Conservation (phyloP, 2,797 vertebrate genomes). For the Parauchenoglanis punctatus region DNA sequence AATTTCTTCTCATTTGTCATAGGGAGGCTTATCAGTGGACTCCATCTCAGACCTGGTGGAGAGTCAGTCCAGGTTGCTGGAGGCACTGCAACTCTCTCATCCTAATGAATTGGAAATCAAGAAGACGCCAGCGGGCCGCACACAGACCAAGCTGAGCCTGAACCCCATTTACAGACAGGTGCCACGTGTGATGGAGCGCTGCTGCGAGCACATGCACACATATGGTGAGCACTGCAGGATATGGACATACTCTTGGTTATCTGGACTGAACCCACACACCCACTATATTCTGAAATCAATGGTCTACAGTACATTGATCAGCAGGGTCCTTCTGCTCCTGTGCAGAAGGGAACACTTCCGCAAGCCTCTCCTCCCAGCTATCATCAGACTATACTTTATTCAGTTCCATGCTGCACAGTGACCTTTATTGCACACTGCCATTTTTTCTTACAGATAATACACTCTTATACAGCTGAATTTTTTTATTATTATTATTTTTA, state of each 20-base stretch:
- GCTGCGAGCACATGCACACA: constrained; percentile 85
- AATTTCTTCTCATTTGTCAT: constrained; percentile 14
- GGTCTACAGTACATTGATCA: not conserved
- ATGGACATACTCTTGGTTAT: not conserved
- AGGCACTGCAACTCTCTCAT: constrained; percentile 89
- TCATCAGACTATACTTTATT: not conserved
- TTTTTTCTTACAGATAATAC: not conserved
- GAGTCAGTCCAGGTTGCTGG: constrained; percentile 83
- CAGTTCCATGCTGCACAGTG: not conserved
- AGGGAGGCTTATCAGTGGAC: constrained; percentile 90
- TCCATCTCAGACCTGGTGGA: constrained; percentile 87
- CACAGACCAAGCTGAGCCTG: constrained; percentile 82
- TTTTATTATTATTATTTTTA: not conserved
- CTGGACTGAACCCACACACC: not conserved
- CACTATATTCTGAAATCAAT: not conserved
- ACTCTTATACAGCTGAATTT: not conserved
- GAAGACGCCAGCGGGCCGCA: constrained; percentile 69
- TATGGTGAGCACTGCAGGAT: constrained; percentile 73
- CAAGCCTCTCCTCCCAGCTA: not conserved
- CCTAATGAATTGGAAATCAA: constrained; percentile 80
- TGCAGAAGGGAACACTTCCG: not conserved
- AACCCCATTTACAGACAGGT: constrained; percentile 91
- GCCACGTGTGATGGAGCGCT: constrained; percentile 85
- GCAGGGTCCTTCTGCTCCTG: not conserved
- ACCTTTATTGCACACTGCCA: not conserved